Percentiles rank a stretch among this genome's conserved stretches.
Evolutionary conservation across 2,888 invertebrate genomes (phyloP).

Genomic region (Lepidonotus clava): DNA sequence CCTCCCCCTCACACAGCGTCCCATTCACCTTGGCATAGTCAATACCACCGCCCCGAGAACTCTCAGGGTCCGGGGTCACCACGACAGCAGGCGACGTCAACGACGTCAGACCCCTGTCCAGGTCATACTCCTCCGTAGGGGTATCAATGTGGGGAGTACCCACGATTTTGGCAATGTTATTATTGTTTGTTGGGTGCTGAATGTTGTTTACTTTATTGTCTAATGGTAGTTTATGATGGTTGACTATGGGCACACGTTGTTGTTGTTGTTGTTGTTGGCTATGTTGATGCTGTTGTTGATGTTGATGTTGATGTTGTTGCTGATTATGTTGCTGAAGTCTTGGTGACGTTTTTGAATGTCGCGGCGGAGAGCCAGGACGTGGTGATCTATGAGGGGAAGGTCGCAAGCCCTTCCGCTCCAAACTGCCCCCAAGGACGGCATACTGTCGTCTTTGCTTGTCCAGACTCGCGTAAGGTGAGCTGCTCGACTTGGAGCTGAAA

Average conservation of each 20-base stretch:
- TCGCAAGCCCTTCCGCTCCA: background rate
- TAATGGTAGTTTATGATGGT: too few species aligned
- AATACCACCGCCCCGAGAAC: background rate
- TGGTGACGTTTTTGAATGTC: background rate
- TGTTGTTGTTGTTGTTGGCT: background rate
- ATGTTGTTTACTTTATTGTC: too few species aligned
- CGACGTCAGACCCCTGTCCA: conserved; percentile 77
- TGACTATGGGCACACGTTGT: too few species aligned
- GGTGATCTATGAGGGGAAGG: background rate
- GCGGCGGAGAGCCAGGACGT: background rate
- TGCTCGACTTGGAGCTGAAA: conserved; percentile 55
- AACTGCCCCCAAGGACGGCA: background rate
- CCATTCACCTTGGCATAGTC: conserved; percentile 30
- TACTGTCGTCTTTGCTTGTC: conserved; percentile 56
- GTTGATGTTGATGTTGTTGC: background rate
- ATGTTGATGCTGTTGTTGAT: background rate
- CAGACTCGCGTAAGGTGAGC: conserved; percentile 61
- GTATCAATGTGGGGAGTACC: background rate
- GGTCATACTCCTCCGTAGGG: conserved; percentile 74
- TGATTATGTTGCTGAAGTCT: background rate
- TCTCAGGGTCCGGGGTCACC: background rate
- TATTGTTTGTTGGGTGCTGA: conserved; percentile 3
- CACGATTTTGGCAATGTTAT: conserved; percentile 5
- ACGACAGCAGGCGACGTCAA: too few species aligned
- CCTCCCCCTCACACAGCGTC: background rate